Conservation (phyloP, 2,888 invertebrate species). For the Synanthedon andrenaeformis region DNA sequence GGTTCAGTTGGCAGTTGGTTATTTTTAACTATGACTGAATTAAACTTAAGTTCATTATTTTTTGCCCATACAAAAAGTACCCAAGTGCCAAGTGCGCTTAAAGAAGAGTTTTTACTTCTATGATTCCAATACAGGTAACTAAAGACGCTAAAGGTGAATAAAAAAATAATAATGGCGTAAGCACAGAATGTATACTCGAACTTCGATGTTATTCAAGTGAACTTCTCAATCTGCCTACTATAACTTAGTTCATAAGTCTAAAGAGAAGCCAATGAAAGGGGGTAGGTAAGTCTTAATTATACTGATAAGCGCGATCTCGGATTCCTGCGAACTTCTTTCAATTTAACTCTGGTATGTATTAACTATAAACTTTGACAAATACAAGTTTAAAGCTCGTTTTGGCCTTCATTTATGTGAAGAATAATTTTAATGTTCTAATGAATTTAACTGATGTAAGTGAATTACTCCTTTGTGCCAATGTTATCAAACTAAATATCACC, state of each 20-base stretch:
- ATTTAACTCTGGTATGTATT: conserved; percentile 6
- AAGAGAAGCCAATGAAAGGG: conserved; percentile 10
- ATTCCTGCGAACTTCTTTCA: conserved; percentile 7
- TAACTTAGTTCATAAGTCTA: conserved; percentile 5
- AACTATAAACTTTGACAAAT: conserved; percentile 4
- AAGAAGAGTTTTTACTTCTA: too few relatives aligned
- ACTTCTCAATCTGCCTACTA: conserved; percentile 7
- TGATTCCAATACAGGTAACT: too few relatives aligned
- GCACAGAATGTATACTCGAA: neutral
- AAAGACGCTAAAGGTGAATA: too few relatives aligned
- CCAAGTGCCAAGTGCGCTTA: too few relatives aligned
- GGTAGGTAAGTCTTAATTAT: conserved; percentile 11
- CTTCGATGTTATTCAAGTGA: neutral
- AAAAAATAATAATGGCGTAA: neutral
- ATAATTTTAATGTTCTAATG: neutral
- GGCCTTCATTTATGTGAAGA: neutral
- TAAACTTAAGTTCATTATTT: too few relatives aligned
- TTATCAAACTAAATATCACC: too few relatives aligned
- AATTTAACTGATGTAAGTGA: neutral
- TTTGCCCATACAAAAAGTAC: too few relatives aligned
- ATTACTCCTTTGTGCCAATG: neutral
- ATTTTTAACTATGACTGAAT: too few relatives aligned
- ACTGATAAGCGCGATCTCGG: conserved; percentile 7
- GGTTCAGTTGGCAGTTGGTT: too few relatives aligned
- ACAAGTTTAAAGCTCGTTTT: conserved; percentile 2